Base-by-base conservation (phyloP, 2,888 invertebrate species). In the Andrena fulva region DNA sequence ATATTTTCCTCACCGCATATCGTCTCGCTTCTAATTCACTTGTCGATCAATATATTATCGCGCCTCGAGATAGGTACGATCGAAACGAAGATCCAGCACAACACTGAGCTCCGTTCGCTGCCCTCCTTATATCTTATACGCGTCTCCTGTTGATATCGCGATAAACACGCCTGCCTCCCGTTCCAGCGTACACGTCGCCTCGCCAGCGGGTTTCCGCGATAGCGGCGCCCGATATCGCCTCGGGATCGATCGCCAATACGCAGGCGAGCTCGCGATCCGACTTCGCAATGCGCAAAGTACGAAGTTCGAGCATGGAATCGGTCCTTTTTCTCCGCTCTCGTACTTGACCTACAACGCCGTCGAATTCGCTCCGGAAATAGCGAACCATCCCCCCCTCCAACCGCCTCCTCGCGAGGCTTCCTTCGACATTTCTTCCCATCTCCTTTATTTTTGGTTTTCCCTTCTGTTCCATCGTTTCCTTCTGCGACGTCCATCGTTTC, bases 41-140 rank as follows among this genome's bases (percentile, higher is more conserved):
- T 20, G 24, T 20, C 27, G 20, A 10, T 35, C 20, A 8, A 66
- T 72, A 24, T 8, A 54, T 20, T 48, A 10, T 16, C 33, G 2
- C 16, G 12, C 29, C 56, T 2, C 6, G 24, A 29, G 60, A 50
- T 52, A 6, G 24, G 72, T 54, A 42, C 68, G 66, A 71, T 77
- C 68, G 64, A 48, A 54, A 63, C n/a, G 59, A 24, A 60, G 72
- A 54, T 79, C 63, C 82, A 67, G 52, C 67, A 31, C 66, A 67
- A 74, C 77, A 86, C 85, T 88, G 77, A 71, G 74, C 77, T 33
- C 62, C 63, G 71, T 71, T 63, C 64, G 16, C 35, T 59, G 62
- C 27, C 63, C 73, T 31, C 31, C 78, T 88, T 88, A 88, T 88
- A 88, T 86, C 75, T 88, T 42, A 60, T 78, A 69, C 48, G 77